These are phyloP conservation scores for Catocala sponsa DNA, from an alignment of 2,888 invertebrate species.

Conservation along the genomic window DNA sequence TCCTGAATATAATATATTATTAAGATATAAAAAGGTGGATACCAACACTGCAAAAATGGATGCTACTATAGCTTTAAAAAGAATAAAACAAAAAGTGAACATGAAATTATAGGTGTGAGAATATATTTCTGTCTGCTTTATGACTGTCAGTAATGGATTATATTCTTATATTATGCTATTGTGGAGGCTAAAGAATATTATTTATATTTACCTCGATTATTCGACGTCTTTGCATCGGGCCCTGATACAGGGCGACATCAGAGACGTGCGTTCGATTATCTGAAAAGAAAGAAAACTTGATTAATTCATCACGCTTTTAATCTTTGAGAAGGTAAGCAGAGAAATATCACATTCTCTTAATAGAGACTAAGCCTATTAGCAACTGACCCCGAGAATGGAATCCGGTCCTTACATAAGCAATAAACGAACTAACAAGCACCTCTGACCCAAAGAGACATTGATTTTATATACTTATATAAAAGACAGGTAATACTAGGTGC, in stretches of 20 bases:
- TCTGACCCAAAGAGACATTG: too few relatives aligned
- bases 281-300: conserved; percentile 59
- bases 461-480: too few relatives aligned
- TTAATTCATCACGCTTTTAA: not conserved
- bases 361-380: too few relatives aligned
- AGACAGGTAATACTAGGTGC: too few relatives aligned
- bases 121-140: conserved; percentile 12
- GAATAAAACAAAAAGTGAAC: not conserved
- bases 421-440: too few relatives aligned
- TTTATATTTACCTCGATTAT: conserved; percentile 65
- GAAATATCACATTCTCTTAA: too few relatives aligned
- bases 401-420: too few relatives aligned
- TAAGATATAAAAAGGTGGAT: not conserved
- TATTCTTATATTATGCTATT: conserved; percentile 8
- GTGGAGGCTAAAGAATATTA: conserved; percentile 8
- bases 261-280: conserved; percentile 69
- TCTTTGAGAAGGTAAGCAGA: too few relatives aligned
- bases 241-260: conserved; percentile 65
- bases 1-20: too few relatives aligned
- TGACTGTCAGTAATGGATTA: conserved; percentile 10
- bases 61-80: not conserved
- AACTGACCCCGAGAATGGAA: too few relatives aligned
- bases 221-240: conserved; percentile 59
- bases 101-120: conserved; percentile 17
- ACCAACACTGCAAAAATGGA: not conserved